Evolutionary conservation across 2,797 vertebrate genomes (phyloP), one percentile per base, ranked within the genome.

Genomic region (Arctocebus calabarensis): DNA sequence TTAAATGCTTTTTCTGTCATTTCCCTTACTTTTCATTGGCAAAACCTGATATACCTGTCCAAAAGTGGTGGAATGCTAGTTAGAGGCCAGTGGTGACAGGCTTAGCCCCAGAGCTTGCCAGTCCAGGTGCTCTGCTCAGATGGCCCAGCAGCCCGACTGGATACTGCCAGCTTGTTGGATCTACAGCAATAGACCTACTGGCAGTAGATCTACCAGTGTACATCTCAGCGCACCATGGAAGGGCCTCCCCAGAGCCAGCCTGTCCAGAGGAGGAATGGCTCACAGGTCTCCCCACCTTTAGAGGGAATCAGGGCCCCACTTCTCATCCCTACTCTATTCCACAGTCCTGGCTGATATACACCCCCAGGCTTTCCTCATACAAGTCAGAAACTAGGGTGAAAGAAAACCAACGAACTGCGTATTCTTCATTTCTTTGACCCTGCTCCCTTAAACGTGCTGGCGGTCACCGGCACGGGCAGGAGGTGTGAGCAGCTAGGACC

Each of bases 361-460:
- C 66, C 16, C 5, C 2, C 27, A 48, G 13, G 32, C 14, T 68
- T 62, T 64, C 27, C 12, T 78, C 29, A 84, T 3, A 77, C 74
- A 90, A 55, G 68, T 22, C 70, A 66, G 77, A 86, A 75, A 86
- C 17, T 17, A 79, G 66, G 23, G 17, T 29, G 57, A 5, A 40
- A 57, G 16, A 70, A 52, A 52, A 27, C 19, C 62, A 27, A n/a
- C 25, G 59, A 40, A 5, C 52, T 62, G 40, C 14, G 45, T 48
- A n/a, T n/a, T 74, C 88, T 85, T 4, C 32, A 79, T 78, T 90
- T 73, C 81, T 73, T 77, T 27, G 59, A 94, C 43, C 4, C 32
- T 13, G 29, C 79, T 99, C 99, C 98, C 98, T 99, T 98, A 97
- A 97, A 98, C 98, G 98, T 97, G 98, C 98, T 98, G 96, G 96